Evolutionary conservation across 2,113 vertebrate genomes (phyloP).

Genomic region (Perca fluviatilis): DNA sequence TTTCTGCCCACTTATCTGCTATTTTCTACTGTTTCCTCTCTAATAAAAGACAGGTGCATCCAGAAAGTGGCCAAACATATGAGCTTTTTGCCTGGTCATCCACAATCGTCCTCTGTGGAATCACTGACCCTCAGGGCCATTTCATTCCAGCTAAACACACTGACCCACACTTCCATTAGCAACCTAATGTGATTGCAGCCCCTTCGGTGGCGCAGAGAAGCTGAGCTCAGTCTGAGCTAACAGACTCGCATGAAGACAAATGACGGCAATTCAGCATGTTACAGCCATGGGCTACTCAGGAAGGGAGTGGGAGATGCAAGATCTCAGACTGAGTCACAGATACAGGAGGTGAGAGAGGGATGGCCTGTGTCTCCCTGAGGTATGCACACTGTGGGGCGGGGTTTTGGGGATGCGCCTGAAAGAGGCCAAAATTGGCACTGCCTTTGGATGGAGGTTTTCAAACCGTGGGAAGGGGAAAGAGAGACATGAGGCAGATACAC

Average conservation of each 20-base stretch:
- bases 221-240: constrained; percentile 55
- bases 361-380: background rate
- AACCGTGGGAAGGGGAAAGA: background rate
- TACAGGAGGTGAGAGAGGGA: constrained; percentile 39
- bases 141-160: constrained; percentile 44
- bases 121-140: constrained; percentile 27
- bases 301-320: constrained; percentile 14
- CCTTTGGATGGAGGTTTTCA: background rate
- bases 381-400: background rate
- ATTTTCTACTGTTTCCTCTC: background rate
- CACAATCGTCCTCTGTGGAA: background rate
- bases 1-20: background rate
- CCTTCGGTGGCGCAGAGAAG: constrained; percentile 46
- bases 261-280: constrained; percentile 43
- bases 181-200: constrained; percentile 67
- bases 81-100: constrained; percentile 11
- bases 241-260: constrained; percentile 73
- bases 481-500: background rate
- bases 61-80: background rate
- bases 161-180: constrained; percentile 61
- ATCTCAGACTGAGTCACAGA: constrained; percentile 56
- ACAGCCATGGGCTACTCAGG: constrained; percentile 54
- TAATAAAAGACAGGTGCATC: constrained; percentile 3
- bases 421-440: background rate
- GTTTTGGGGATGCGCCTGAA: background rate